Base-by-base conservation (phyloP, 2,888 invertebrate species). In the Ornithoptera priamus region DNA sequence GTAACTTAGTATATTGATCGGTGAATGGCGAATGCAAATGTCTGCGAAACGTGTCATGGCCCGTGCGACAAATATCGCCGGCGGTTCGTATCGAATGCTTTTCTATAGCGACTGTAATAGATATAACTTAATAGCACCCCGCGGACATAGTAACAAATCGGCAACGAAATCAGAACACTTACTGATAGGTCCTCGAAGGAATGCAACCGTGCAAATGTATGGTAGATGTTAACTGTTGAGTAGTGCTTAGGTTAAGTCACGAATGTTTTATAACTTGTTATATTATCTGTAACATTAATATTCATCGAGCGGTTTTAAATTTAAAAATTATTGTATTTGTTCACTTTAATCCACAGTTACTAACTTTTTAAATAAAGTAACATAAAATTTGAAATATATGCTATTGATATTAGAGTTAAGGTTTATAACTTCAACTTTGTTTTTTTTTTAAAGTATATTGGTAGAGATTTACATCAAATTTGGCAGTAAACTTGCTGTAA, bases 31-130 rank as follows among this genome's bases (percentile, higher is more conserved):
- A 75, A 75, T 81, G 82, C 81, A 81, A 82, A 82, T 81, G 73
- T 70, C 65, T 69, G 72, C 72, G 75, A 84, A 83, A 82, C 79
- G 81, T 85, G 85, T 85, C 85, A 85, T 78, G 84, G 86, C 79
- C 70, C 56, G 67, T 36, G 67, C 70, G 62, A 66, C 70, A 70
- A 66, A 64, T 63, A 59, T 66, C 65, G 57, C 59, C 18, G 61
- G 60, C 68, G 68, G 60, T 24, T 60, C 50, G 64, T n/a, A 61
- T 53, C 36, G 62, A 66, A 50, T 46, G 62, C 30, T 56, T 36
- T 24, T 46, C 24, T 50, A 63, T 22, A 68, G 50, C 50, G 20
- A 62, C 56, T 59, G 50, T 62, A 66, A 66, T 70, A 36, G 62
- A 62, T 50, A 66, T 53, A 20, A 62, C 57, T 62, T 70, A 70